A percentile compares a stretch with the other conserved stretches of the same genome.
These are phyloP conservation scores for Leptopterna dolabrata DNA, from an alignment of 2,888 invertebrate genomes.

Conservation along the genomic window DNA sequence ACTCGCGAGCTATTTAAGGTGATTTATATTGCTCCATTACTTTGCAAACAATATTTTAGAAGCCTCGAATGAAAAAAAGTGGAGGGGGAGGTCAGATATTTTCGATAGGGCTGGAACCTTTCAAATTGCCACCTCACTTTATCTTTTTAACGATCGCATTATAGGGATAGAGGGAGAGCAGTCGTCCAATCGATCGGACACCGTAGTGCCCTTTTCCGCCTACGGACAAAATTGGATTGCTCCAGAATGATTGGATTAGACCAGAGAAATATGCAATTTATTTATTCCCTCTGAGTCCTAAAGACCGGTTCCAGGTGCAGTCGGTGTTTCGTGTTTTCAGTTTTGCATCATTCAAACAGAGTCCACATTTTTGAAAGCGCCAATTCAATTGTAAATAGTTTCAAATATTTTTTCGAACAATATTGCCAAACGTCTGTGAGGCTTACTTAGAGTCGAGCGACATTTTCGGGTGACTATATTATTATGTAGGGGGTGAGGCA, in stretches of 20 bases:
- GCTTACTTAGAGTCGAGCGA: too few species aligned
- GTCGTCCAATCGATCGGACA: background rate
- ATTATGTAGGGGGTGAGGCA: too few species aligned
- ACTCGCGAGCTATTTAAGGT: background rate
- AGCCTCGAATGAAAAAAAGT: background rate
- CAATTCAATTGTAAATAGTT: too few species aligned
- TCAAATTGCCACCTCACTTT: constrained; percentile 40
- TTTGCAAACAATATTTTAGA: constrained; percentile 5
- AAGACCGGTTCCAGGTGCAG: too few species aligned
- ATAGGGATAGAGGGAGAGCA: background rate
- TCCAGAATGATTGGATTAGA: background rate
- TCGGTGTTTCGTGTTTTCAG: too few species aligned
- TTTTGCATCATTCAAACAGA: too few species aligned
- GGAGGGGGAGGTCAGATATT: background rate
- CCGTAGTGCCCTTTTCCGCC: background rate
- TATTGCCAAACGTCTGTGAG: too few species aligned
- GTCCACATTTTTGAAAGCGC: too few species aligned
- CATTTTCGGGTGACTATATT: too few species aligned
- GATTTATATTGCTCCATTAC: constrained; percentile 19
- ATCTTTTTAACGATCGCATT: constrained; percentile 41
- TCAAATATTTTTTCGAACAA: too few species aligned
- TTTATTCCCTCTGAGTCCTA: too few species aligned
- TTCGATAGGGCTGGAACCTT: constrained; percentile 4
- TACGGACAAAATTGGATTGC: background rate
- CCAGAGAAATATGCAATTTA: background rate